Percentiles rank a stretch among this genome's conserved stretches.
These are phyloP conservation scores for Sebastes trivittatus DNA, from an alignment of 2,797 vertebrate species.

Conservation along the genomic window DNA sequence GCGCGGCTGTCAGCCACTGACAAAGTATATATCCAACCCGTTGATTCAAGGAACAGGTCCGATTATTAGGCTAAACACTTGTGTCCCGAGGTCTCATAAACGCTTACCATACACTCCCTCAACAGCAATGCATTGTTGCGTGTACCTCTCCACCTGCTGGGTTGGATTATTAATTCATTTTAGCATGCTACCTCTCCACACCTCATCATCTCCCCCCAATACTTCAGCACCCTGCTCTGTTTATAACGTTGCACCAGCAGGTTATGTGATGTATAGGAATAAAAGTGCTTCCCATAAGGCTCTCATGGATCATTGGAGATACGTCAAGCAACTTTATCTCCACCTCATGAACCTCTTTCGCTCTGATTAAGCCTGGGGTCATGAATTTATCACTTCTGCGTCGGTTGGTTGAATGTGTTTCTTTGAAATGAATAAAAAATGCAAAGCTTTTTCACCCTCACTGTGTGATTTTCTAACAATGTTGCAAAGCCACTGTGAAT, in stretches of 20 bases:
- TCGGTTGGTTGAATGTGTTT: slow-evolving; percentile 11
- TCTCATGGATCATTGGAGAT: background rate
- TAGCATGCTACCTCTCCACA: background rate
- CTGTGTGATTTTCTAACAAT: background rate
- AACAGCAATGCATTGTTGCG: background rate
- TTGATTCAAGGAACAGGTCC: slow-evolving; percentile 29
- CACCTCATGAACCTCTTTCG: background rate
- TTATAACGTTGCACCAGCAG: background rate
- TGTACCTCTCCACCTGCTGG: background rate
- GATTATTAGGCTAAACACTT: slow-evolving; percentile 41
- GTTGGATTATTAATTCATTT: slow-evolving; percentile 19
- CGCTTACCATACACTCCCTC: background rate
- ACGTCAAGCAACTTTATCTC: background rate
- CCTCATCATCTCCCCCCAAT: background rate
- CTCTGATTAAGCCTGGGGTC: slow-evolving; percentile 6
- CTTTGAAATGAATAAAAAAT: slow-evolving; percentile 23
- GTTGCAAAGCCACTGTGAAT: background rate
- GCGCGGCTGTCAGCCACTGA: slow-evolving; percentile 40
- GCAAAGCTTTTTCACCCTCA: background rate
- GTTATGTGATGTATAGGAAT: background rate
- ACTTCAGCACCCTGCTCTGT: background rate
- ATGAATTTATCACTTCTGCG: background rate
- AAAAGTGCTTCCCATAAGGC: background rate
- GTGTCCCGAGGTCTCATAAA: slow-evolving; percentile 22
- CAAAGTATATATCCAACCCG: slow-evolving; percentile 40